Evolutionary conservation across 1,140 invertebrate genomes (phyloP).

Genomic region (Doryteuthis pealeii): DNA sequence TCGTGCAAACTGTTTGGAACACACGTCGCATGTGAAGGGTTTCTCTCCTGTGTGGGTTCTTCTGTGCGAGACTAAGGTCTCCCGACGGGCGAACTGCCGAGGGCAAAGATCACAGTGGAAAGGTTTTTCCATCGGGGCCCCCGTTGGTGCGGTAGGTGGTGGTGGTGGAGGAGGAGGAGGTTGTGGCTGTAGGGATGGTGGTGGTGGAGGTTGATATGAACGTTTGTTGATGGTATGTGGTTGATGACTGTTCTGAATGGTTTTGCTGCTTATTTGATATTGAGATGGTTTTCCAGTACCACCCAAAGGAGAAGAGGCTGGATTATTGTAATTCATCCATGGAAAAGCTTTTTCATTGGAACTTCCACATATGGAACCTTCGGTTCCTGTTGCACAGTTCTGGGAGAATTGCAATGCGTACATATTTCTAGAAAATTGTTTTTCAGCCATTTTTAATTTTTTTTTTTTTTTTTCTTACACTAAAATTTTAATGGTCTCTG

Average conservation of each 20-base stretch:
- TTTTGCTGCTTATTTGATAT: background rate
- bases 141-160: background rate
- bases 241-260: background rate
- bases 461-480: no score
- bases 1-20: constrained; percentile 80
- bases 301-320: background rate
- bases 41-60: constrained; percentile 81
- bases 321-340: background rate
- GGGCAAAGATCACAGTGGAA: constrained; percentile 14
- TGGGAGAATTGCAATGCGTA: background rate
- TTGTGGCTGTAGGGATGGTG: background rate
- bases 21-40: constrained; percentile 79
- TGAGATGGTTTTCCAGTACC: background rate
- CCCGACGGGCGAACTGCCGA: background rate
- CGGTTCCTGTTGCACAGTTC: background rate
- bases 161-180: background rate
- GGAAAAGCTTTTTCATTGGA: background rate
- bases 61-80: constrained; percentile 62
- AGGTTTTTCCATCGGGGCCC: constrained; percentile 1
- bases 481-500: no score
- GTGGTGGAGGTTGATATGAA: background rate
- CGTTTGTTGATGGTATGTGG: background rate
- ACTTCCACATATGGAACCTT: background rate
- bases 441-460: background rate
- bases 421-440: background rate